phyloP scores from a whole-genome alignment of 2,797 vertebrate species.

The Tangara arthus region DNA sequence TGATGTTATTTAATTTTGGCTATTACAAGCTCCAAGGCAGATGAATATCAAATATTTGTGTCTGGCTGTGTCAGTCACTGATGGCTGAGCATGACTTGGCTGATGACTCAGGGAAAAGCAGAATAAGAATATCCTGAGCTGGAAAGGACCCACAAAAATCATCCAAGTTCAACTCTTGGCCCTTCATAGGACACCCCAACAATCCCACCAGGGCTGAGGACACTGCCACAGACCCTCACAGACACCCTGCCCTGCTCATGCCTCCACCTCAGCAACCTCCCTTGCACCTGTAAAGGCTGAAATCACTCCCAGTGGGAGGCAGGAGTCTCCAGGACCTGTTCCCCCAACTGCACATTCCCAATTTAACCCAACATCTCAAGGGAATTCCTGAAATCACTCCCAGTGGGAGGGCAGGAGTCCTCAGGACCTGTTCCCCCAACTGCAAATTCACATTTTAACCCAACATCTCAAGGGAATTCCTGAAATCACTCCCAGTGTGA shows the following conservation, averaged over 20 bases:
- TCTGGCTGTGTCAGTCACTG: background rate
- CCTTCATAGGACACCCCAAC: background rate
- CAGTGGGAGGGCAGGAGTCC: too few species aligned
- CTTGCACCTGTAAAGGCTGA: background rate
- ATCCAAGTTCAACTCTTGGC: fast-evolving
- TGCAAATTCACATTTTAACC: background rate
- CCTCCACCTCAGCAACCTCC: fast-evolving
- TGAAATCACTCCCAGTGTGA: background rate
- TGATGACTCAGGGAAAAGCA: background rate
- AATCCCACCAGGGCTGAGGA: background rate
- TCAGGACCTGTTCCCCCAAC: background rate
- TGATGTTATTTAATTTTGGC: background rate
- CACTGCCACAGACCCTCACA: background rate
- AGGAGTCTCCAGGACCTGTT: background rate
- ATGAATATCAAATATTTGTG: background rate
- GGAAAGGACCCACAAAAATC: too few species aligned
- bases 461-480: background rate
- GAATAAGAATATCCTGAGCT: background rate
- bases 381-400: background rate
- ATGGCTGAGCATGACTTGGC: background rate
- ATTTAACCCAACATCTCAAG: background rate
- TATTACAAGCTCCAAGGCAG: background rate
- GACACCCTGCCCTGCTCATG: background rate
- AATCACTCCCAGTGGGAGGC: background rate
- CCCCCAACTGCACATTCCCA: background rate